A percentile compares a stretch with the other conserved stretches of the same genome.
Evolutionary conservation across 2,888 invertebrate genomes (phyloP).

Genomic region (Apotomis capreana): DNA sequence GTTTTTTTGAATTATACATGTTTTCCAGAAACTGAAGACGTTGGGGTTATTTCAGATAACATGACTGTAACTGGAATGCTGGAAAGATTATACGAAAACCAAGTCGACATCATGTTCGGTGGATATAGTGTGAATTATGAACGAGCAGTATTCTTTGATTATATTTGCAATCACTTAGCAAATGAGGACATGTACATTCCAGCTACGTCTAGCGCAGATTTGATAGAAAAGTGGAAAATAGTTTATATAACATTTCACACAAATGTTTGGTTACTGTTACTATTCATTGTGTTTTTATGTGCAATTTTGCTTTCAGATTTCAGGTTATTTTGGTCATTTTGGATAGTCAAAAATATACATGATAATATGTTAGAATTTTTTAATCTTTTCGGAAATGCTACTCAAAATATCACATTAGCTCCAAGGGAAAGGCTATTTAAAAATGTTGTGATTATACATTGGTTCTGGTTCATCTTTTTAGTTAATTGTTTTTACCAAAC

Average conservation of each 20-base stretch:
- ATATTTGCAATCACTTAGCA: conserved; percentile 34
- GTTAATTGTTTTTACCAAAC: conserved; percentile 36
- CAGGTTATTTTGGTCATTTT: background rate
- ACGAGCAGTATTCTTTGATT: conserved; percentile 31
- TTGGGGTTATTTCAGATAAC: conserved; percentile 37
- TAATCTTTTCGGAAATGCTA: conserved; percentile 20
- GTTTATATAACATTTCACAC: conserved; percentile 33
- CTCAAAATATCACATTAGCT: conserved; percentile 14
- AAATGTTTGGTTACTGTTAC: conserved; percentile 31
- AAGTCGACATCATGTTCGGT: conserved; percentile 39
- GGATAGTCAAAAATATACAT: background rate
- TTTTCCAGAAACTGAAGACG: conserved; percentile 8
- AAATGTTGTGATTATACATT: conserved; percentile 32
- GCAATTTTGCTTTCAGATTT: conserved; percentile 25
- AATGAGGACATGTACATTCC: conserved; percentile 32
- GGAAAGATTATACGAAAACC: conserved; percentile 30
- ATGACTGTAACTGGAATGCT: conserved; percentile 36
- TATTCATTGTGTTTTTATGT: conserved; percentile 26
- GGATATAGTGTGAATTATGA: conserved; percentile 32
- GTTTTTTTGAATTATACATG: conserved; percentile 33
- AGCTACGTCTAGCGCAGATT: conserved; percentile 7
- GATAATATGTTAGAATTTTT: conserved; percentile 6
- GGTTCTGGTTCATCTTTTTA: conserved; percentile 42
- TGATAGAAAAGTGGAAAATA: conserved; percentile 40
- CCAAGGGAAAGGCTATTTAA: conserved; percentile 18